Evolutionary conservation across 2,113 vertebrate species (phyloP), one percentile per base, ranked within the genome.

Genomic region (Arvicanthis niloticus): DNA sequence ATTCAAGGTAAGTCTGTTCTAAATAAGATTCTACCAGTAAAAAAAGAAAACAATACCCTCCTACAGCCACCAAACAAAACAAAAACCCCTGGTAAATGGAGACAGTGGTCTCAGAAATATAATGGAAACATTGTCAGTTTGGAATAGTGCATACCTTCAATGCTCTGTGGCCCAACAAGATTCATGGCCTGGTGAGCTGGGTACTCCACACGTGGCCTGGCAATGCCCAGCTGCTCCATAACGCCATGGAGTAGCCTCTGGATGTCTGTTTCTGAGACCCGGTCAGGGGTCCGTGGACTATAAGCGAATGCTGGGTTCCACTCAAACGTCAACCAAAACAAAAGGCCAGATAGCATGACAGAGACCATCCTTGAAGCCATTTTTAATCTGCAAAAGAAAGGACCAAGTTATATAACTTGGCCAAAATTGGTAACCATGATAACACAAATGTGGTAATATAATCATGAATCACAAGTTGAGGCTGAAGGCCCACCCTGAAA

Each of bases 191-290:
- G 99, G 76, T 99, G 99, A 0, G 99, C 99, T 1, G 99, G 99
- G 81, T 99, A 99, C 97, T 99, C 99, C 51, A 99, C 99, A 40
- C 99, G 98, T 2, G 99, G 99, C 80, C 99, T 99, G 89, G 99
- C 99, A 95, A 99, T 99, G 92, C 99, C 99, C 97, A 99, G 8
- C 68, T 99, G 99, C 97, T 99, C 99, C 99, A 99, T 99, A 65
- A 99, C 99, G 3, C 99, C 99, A 88, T 99, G 99, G 77, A 99
- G 99, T 12, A 99, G 99, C 80, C 99, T 99, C 98, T 99, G 99
- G 97, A 99, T 99, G 91, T 99, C 99, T 89, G 98, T 99, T 97
- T 99, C 99, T 1, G 99, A 99, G 94, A 99, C 99, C 96, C 99
- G 98, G 97, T 99, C 99, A 5, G 98, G 98, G 48, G 98, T 99